These are phyloP conservation scores for Lycorma delicatula DNA, from an alignment of 1,140 invertebrate genomes.

Conservation along the genomic window DNA sequence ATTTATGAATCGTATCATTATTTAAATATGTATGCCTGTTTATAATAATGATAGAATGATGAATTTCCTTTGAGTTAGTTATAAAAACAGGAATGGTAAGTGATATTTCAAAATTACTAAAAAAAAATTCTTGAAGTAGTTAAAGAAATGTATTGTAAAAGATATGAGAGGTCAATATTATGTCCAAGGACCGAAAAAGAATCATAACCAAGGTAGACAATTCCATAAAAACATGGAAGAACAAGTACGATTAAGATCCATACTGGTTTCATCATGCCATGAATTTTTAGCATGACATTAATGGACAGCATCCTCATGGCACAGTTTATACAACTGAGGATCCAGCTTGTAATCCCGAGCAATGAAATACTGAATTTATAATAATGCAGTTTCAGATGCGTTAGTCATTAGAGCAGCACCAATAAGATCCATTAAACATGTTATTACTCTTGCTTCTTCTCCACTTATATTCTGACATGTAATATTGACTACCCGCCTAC, in stretches of 20 bases:
- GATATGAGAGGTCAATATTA: too few species aligned
- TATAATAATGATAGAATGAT: too few species aligned
- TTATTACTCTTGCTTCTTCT: slow-evolving; percentile 58
- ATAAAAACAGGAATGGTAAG: too few species aligned
- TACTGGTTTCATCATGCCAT: slow-evolving; percentile 62
- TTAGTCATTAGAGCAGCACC: slow-evolving; percentile 76
- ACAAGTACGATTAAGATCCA: slow-evolving; percentile 65
- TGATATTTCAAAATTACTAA: too few species aligned
- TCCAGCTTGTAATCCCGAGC: slow-evolving; percentile 90
- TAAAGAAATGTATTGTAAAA: too few species aligned
- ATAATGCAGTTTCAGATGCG: slow-evolving; percentile 79
- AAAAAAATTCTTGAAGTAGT: too few species aligned
- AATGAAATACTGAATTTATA: slow-evolving; percentile 97
- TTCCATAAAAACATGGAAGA: slow-evolving; percentile 84
- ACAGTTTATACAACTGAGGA: slow-evolving; percentile 77
- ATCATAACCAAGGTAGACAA: slow-evolving; percentile 66
- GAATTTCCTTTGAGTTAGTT: too few species aligned
- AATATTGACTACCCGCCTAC: slow-evolving; percentile 68
- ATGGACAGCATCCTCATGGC: slow-evolving; percentile 73
- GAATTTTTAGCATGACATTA: slow-evolving; percentile 70
- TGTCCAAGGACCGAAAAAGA: too few species aligned
- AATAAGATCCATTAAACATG: slow-evolving; percentile 88
- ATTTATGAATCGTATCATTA: too few species aligned
- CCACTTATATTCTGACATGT: slow-evolving; percentile 48
- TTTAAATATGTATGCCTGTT: too few species aligned